phyloP scores from a whole-genome alignment of 1,140 invertebrate genomes.

The Drosophila malerkotliana region DNA sequence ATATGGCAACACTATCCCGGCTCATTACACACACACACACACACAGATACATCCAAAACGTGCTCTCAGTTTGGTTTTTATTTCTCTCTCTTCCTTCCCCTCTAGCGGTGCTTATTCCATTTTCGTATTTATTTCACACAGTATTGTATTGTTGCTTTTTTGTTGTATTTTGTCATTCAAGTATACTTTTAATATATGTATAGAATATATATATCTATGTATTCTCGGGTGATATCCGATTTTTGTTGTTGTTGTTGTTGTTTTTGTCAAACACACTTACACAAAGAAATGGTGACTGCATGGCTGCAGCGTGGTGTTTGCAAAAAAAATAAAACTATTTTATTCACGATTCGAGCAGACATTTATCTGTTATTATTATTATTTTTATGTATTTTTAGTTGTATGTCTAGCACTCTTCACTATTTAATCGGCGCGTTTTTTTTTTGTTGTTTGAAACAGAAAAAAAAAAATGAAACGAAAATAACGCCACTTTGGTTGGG shows the following conservation, averaged over 20 bases:
- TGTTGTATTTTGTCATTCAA: slow-evolving; percentile 39
- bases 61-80: slow-evolving; percentile 6
- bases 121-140: slow-evolving; percentile 18
- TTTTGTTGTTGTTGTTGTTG: background rate
- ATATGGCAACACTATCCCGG: slow-evolving; percentile 63
- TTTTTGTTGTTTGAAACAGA: background rate
- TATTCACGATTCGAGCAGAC: slow-evolving; percentile 18
- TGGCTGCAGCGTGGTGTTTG: slow-evolving; percentile 33
- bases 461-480: slow-evolving; percentile 1
- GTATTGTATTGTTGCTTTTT: slow-evolving; percentile 33
- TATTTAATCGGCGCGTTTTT: slow-evolving; percentile 3
- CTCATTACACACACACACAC: slow-evolving; percentile 8
- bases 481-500: slow-evolving; percentile 1
- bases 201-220: slow-evolving; percentile 8
- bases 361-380: background rate
- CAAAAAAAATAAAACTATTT: slow-evolving; percentile 38
- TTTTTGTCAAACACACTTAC: slow-evolving; percentile 27
- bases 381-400: background rate
- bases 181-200: background rate
- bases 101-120: background rate
- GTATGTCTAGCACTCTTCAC: background rate
- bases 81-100: background rate
- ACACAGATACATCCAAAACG: slow-evolving; percentile 37
- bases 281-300: slow-evolving; percentile 46
- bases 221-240: background rate